Percentiles rank a stretch among this genome's conserved stretches.
Evolutionary conservation across 2,113 vertebrate genomes (phyloP).

Genomic region (Piprites chloris): DNA sequence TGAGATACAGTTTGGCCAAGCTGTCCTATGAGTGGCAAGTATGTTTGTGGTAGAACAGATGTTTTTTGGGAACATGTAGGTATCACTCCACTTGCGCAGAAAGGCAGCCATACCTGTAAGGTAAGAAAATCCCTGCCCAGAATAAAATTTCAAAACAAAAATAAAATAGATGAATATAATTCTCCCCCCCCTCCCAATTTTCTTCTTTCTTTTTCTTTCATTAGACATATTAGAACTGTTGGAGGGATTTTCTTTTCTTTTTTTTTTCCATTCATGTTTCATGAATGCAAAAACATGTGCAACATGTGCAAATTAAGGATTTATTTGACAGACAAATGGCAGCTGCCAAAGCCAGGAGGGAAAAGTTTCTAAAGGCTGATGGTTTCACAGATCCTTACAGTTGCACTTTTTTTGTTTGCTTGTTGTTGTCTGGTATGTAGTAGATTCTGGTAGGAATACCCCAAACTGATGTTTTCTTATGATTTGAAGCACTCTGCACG

Average conservation of each 20-base stretch:
- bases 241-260: neutral
- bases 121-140: neutral
- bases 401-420: neutral
- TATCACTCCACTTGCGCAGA: neutral
- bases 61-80: neutral
- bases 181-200: neutral
- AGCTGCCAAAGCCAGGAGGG: neutral
- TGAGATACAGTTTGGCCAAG: neutral
- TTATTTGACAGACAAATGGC: neutral
- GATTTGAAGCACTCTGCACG: neutral
- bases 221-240: neutral
- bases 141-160: neutral
- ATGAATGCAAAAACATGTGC: neutral
- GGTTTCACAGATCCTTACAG: neutral
- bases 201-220: neutral
- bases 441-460: neutral
- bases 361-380: neutral
- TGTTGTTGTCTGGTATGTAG: neutral
- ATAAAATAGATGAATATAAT: neutral
- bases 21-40: neutral
- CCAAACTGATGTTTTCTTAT: neutral
- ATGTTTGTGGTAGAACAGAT: neutral
- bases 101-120: neutral
- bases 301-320: neutral
- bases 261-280: neutral